Percentiles rank a stretch among this genome's conserved stretches.
phyloP scores from a whole-genome alignment of 2,888 invertebrate genomes.

The Cremastinae sp. region DNA sequence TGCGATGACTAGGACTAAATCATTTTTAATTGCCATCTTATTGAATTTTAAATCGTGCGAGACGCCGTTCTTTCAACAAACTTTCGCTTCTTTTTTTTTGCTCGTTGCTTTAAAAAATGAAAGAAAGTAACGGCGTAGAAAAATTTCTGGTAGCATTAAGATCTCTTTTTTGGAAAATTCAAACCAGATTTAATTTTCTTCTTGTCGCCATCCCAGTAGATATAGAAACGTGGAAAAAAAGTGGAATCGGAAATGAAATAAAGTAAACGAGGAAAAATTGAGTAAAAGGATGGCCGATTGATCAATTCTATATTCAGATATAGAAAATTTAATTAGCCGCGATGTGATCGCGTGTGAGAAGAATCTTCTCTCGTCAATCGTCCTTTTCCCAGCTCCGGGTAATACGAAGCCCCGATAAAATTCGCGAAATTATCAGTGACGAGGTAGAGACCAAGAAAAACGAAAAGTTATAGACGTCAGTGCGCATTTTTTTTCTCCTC shows the following conservation, averaged over 20 bases:
- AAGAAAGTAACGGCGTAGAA: neutral
- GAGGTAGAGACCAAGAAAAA: slow-evolving; percentile 40
- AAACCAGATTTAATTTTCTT: slow-evolving; percentile 21
- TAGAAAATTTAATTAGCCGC: slow-evolving; percentile 57
- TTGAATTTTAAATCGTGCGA: slow-evolving; percentile 27
- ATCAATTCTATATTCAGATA: slow-evolving; percentile 45
- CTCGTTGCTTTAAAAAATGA: neutral
- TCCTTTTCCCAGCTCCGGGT: slow-evolving; percentile 40
- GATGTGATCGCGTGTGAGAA: slow-evolving; percentile 16
- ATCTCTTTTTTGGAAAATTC: neutral
- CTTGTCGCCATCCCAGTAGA: slow-evolving; percentile 12
- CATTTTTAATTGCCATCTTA: slow-evolving; percentile 48
- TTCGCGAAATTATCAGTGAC: slow-evolving; percentile 52
- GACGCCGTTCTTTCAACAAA: neutral
- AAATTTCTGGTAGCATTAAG: neutral
- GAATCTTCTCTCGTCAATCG: slow-evolving; percentile 53
- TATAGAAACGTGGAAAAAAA: neutral
- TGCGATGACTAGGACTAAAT: slow-evolving; percentile 13
- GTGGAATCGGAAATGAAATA: slow-evolving; percentile 3
- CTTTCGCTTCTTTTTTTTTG: neutral
- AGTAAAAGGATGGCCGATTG: slow-evolving; percentile 15
- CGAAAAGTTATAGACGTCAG: slow-evolving; percentile 19
- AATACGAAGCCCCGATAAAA: slow-evolving; percentile 52
- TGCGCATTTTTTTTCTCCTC: slow-evolving; percentile 12
- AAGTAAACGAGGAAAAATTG: slow-evolving; percentile 19